phyloP scores from a whole-genome alignment of 2,113 vertebrate species.

The Nestor notabilis region DNA sequence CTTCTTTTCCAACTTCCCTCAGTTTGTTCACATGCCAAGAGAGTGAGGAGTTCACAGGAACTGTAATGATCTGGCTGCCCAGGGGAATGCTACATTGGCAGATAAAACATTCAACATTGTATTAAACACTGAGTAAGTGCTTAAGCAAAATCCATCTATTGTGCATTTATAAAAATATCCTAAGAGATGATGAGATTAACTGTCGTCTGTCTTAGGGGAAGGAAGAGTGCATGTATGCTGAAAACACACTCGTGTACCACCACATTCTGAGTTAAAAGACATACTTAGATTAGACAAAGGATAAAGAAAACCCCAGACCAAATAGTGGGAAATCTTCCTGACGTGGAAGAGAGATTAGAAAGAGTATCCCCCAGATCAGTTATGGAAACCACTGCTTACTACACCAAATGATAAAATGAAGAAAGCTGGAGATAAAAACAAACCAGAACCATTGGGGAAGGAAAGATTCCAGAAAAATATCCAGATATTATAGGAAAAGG shows the following conservation, averaged over 20 bases:
- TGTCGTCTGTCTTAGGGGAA: not conserved
- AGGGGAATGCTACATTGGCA: slow-evolving; percentile 87
- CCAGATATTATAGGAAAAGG: not conserved
- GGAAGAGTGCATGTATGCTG: not conserved
- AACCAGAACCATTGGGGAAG: not conserved
- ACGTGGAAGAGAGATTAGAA: not conserved
- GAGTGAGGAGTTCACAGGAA: slow-evolving; percentile 94
- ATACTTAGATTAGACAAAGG: not conserved
- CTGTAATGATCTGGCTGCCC: slow-evolving; percentile 94
- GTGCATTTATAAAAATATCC: not conserved
- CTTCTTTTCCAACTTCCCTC: slow-evolving; percentile 86
- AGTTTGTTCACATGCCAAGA: slow-evolving; percentile 97
- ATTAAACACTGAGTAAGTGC: slow-evolving; percentile 14
- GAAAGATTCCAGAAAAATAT: not conserved
- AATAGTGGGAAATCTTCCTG: not conserved
- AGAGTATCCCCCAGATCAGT: not conserved
- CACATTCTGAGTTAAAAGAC: not conserved
- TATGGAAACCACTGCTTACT: not conserved
- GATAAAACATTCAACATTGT: slow-evolving; percentile 50
- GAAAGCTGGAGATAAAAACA: not conserved
- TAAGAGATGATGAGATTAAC: not conserved
- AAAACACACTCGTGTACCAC: not conserved
- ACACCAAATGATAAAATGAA: not conserved
- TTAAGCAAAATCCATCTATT: not conserved
- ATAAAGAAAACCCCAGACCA: not conserved